Conservation (phyloP, 2,797 vertebrate species). For the Mareca strepera region DNA sequence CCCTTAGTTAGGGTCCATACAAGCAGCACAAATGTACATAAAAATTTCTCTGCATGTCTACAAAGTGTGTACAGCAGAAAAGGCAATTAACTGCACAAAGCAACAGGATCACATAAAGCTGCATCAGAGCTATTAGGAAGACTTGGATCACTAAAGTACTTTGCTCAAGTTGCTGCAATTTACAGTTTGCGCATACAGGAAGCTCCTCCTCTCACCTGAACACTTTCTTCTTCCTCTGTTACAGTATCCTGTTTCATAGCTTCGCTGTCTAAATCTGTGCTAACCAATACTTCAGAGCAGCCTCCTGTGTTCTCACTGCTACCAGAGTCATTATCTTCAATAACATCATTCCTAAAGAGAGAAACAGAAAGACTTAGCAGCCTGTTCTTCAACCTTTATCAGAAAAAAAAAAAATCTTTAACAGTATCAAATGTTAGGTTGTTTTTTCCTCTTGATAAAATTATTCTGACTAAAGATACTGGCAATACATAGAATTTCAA, state of each 20-base stretch:
- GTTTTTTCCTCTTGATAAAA: not conserved
- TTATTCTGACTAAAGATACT: not conserved
- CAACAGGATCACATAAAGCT: accelerated
- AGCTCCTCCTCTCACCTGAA: conserved; percentile 73
- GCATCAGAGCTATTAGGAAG: not conserved
- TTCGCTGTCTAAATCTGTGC: conserved; percentile 75
- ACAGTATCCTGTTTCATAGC: conserved; percentile 72
- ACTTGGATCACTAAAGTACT: not conserved
- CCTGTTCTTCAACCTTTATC: not conserved
- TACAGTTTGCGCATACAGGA: not conserved
- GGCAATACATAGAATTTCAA: not conserved
- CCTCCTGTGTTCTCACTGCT: conserved; percentile 68
- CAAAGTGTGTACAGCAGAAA: accelerated
- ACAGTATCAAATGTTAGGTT: not conserved
- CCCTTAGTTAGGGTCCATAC: not conserved
- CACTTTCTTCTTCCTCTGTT: conserved; percentile 76
- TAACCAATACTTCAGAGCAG: conserved; percentile 76
- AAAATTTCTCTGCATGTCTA: accelerated
- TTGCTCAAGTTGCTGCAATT: not conserved
- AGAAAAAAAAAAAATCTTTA: not conserved
- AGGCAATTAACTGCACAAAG: not conserved
- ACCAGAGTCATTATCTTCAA: conserved; percentile 76
- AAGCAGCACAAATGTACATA: not conserved
- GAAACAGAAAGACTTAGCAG: conserved; percentile 13
- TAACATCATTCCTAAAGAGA: conserved; percentile 75